Evolutionary conservation across 1,140 invertebrate species (phyloP), one percentile per base, ranked within the genome.

Genomic region (Saccostrea cuccullata): DNA sequence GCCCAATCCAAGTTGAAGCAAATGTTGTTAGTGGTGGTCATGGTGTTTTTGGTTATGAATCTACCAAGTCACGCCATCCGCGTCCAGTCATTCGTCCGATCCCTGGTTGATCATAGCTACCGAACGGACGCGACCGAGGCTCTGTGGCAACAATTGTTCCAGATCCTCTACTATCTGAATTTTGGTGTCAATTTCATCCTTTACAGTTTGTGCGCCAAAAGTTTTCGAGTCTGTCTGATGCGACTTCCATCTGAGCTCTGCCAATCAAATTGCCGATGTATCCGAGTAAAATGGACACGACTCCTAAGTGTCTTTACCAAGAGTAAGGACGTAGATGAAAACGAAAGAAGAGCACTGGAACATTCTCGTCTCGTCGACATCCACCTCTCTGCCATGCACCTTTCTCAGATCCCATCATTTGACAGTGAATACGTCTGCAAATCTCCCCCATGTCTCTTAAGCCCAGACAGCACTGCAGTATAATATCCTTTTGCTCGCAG

Each of bases 131-230:
- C 84, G 0, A 91, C 91, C 12, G 93, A 93, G 64, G 84, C 87
- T 56, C 94, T 96, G 0, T 93, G 96, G 40, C 97, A 97, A 90
- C 96, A 96, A 70, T 94, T 96, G 86, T 94, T 94, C 88, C 96
- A 95, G 89, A 94, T 95, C n/a, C 94, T 97, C n/a, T 98, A 97
- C 94, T 96, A 97, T 91, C 97, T 97, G 12, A 98, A 98, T 94
- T 98, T 98, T 92, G 97, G 97, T 82, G 97, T 98, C 82, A 98
- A 98, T 95, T 98, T 98, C 94, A 95, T 97, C n/a, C 95, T 98
- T 23, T 98, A 98, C 94, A 97, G 97, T 92, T 91, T 88, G 56
- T 91, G 92, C 86, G 90, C 88, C 12, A 91, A 91, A 64, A 92
- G 89, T 82, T 93, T 93, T 83, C 86, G 92, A 55, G 77, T 58